A percentile compares a stretch with the other conserved stretches of the same genome.
Evolutionary conservation across 2,113 vertebrate species (phyloP).

Genomic region (Microcebus ravelobensis): DNA sequence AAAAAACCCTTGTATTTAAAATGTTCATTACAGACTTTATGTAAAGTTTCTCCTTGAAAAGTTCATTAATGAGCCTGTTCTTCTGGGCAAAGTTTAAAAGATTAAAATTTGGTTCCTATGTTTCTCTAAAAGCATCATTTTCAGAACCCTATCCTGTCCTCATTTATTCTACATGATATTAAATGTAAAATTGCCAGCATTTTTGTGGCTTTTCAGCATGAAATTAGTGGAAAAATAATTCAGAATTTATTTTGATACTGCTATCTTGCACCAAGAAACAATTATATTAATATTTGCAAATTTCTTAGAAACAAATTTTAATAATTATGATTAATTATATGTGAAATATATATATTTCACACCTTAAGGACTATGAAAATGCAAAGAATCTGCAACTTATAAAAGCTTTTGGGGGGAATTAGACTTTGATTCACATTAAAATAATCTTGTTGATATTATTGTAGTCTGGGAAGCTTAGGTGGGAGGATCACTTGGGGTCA

Average conservation of each 20-base stretch:
- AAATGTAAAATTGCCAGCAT: not conserved
- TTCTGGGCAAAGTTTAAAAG: not conserved
- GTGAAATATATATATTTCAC: not conserved
- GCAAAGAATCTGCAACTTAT: not conserved
- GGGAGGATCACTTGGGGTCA: too few species aligned
- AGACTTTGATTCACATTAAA: not conserved
- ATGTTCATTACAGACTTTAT: not conserved
- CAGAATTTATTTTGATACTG: not conserved
- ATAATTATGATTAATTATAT: not conserved
- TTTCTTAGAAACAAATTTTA: not conserved
- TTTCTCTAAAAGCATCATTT: slow-evolving; percentile 11
- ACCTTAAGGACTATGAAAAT: not conserved
- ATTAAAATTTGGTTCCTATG: not conserved
- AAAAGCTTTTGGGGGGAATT: not conserved
- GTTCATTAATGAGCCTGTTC: not conserved
- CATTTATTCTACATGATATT: not conserved
- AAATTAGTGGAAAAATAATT: not conserved
- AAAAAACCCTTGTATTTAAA: not conserved
- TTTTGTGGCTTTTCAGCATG: not conserved
- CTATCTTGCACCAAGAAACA: not conserved
- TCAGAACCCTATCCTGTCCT: not conserved
- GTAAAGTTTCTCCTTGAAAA: not conserved
- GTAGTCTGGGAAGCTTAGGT: not conserved
- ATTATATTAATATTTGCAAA: not conserved
- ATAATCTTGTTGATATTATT: not conserved